Evolutionary conservation across 2,888 invertebrate species (phyloP).

Genomic region (Drosophila siamana): DNA sequence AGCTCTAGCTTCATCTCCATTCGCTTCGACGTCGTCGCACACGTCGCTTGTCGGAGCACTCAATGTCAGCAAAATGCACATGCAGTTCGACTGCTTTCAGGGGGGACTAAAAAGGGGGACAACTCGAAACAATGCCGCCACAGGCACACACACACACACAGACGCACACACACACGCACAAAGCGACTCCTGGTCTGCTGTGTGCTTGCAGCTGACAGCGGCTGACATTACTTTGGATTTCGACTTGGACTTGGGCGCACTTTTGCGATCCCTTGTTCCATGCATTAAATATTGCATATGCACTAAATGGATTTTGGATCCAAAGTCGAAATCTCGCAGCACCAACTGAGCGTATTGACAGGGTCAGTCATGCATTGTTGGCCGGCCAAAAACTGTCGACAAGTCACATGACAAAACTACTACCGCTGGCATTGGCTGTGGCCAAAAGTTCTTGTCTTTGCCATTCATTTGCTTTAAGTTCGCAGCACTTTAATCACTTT

Average conservation of each 20-base stretch:
- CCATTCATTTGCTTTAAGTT: background rate
- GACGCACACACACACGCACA: no score
- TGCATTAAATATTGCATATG: conserved; percentile 79
- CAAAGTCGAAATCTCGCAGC: background rate
- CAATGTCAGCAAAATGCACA: conserved; percentile 76
- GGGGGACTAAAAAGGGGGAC: background rate
- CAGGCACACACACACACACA: conserved; percentile 19
- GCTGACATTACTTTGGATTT: conserved; percentile 68
- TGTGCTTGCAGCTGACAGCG: conserved; percentile 47
- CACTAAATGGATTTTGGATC: conserved; percentile 67
- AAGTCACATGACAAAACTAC: conserved; percentile 53
- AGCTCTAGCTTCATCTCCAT: background rate
- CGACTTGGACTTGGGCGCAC: conserved; percentile 68
- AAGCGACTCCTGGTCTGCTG: conserved; percentile 1
- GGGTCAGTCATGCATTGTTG: conserved; percentile 80
- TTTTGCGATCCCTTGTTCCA: conserved; percentile 54
- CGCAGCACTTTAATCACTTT: conserved; percentile 18
- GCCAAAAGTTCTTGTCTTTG: background rate
- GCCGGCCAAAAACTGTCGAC: conserved; percentile 75
- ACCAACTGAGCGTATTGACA: conserved; percentile 62
- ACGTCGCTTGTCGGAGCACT: conserved; percentile 78
- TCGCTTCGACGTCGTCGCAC: conserved; percentile 40
- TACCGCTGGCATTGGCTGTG: no score
- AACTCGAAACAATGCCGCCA: conserved; percentile 63
- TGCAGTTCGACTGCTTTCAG: conserved; percentile 46